Evolutionary conservation across 2,113 vertebrate species (phyloP).

Genomic region (Pseudorhombus dupliciocellatus): DNA sequence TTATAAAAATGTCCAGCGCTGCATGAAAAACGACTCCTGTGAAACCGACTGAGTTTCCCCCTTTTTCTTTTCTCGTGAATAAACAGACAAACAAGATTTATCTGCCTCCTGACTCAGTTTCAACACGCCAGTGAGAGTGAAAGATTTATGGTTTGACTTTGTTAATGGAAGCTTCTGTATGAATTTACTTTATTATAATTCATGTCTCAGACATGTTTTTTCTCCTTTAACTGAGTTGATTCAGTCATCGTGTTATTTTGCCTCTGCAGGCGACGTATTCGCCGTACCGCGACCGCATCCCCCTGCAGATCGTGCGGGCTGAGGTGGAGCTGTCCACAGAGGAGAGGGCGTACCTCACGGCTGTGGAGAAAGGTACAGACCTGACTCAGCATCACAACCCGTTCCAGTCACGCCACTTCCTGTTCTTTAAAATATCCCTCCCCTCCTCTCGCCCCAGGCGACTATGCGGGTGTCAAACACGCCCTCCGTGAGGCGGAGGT

Average conservation of each 20-base stretch:
- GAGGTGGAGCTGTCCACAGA: constrained; percentile 93
- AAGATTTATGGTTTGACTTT: no score
- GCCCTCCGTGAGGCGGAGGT: constrained; percentile 94
- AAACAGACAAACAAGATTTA: not conserved
- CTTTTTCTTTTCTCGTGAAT: not conserved
- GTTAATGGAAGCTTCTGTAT: no score
- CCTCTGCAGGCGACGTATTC: constrained; percentile 86
- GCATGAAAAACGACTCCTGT: not conserved
- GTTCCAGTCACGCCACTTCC: not conserved
- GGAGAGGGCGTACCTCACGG: constrained; percentile 94
- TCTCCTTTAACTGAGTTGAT: not conserved
- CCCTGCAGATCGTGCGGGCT: constrained; percentile 93
- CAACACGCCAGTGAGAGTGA: no score
- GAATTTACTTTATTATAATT: no score
- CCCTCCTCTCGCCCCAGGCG: constrained; percentile 68
- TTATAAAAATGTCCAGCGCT: not conserved
- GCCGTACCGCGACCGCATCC: constrained; percentile 95
- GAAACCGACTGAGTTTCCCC: no score
- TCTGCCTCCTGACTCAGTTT: no score
- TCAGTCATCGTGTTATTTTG: not conserved
- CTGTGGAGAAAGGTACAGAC: constrained; percentile 90
- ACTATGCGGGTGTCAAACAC: constrained; percentile 95
- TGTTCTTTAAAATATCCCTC: no score
- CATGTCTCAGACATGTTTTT: no score
- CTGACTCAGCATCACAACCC: no score